Conservation (phyloP, 2,113 vertebrate species). For the Mustela nigripes region DNA sequence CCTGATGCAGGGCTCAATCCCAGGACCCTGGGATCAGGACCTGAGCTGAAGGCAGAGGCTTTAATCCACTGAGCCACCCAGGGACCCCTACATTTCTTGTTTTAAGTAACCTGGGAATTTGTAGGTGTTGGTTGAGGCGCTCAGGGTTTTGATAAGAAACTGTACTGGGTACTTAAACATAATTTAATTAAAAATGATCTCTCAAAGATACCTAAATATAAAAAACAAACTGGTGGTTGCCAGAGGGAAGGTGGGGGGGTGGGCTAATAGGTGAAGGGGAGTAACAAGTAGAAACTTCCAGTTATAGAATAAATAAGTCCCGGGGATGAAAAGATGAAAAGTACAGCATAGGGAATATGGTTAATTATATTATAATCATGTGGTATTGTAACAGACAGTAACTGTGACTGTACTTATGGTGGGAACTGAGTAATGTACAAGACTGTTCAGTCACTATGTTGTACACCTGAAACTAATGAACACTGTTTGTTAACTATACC, state of each 20-base stretch:
- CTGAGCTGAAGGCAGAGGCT: too few species aligned
- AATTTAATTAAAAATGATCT: conserved; percentile 27
- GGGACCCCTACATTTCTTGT: background rate
- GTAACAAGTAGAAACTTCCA: background rate
- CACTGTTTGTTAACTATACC: background rate
- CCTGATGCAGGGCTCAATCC: too few species aligned
- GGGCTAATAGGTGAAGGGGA: background rate
- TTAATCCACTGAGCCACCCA: too few species aligned
- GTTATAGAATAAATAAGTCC: background rate
- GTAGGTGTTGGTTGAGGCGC: background rate
- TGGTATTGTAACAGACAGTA: background rate
- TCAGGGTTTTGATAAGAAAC: background rate
- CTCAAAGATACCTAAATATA: background rate
- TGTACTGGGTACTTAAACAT: background rate
- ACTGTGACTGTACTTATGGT: background rate
- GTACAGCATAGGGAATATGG: background rate
- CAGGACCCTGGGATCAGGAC: too few species aligned
- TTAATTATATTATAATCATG: background rate
- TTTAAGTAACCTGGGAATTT: conserved; percentile 48
- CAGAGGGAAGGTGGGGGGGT: background rate
- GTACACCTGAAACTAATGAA: background rate
- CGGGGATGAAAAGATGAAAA: background rate
- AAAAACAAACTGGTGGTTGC: background rate
- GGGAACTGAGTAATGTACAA: background rate
- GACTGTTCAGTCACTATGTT: background rate